These are phyloP conservation scores for Pristionchus fissidentatus DNA, from an alignment of 2,888 invertebrate genomes.

Conservation along the genomic window DNA sequence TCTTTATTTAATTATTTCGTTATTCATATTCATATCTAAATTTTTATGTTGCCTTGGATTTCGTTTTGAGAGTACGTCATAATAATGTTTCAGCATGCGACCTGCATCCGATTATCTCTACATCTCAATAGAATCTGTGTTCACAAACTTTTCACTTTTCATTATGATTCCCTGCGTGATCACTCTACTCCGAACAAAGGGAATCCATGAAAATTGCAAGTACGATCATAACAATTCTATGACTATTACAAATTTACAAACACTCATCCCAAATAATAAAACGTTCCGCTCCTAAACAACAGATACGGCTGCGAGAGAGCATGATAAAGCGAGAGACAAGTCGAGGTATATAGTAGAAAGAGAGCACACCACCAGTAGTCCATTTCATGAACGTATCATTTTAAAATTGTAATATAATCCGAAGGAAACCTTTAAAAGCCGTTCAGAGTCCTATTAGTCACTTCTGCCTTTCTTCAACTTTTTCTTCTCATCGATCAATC, in stretches of 20 bases:
- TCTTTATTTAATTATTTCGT: no score
- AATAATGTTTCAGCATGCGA: background rate
- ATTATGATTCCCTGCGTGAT: background rate
- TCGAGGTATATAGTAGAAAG: no score
- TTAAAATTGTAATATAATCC: no score
- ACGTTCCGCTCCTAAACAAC: no score
- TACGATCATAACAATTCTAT: no score
- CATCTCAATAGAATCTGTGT: background rate
- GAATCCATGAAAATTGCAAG: background rate
- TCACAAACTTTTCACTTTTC: background rate
- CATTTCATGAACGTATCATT: background rate
- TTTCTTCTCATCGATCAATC: background rate
- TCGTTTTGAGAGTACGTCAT: background rate
- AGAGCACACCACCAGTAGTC: background rate
- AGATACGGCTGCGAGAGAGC: no score
- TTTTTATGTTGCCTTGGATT: background rate
- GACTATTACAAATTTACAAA: no score
- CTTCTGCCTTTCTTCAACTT: background rate
- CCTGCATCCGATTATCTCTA: background rate
- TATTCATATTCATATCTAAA: background rate
- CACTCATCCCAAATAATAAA: no score
- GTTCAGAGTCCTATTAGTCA: background rate
- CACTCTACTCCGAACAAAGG: background rate
- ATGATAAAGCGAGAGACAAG: no score
- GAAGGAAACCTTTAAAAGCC: no score